Percentiles rank a stretch among this genome's conserved stretches.
phyloP scores from a whole-genome alignment of 2,797 vertebrate species.

The Mormyrops attenuatus region DNA sequence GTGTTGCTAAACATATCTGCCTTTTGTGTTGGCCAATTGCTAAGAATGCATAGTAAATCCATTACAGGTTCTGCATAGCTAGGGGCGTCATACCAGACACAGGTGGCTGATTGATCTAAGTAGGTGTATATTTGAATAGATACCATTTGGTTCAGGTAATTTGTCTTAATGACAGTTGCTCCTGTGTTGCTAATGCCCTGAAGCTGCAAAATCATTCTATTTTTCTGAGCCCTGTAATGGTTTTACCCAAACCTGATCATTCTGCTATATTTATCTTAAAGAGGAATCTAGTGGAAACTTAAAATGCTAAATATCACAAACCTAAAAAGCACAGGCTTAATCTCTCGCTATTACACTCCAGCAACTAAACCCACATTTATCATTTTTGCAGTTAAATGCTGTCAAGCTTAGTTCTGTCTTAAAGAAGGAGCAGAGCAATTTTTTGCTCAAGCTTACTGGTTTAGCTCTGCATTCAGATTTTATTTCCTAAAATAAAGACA shows the following conservation, averaged over 20 bases:
- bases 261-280: background rate
- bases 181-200: conserved; percentile 29
- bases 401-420: background rate
- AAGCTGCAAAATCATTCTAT: conserved; percentile 33
- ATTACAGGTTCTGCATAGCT: conserved; percentile 3
- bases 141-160: conserved; percentile 20
- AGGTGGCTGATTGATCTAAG: conserved; percentile 19
- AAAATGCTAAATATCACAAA: background rate
- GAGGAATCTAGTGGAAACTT: background rate
- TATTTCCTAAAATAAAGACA: background rate
- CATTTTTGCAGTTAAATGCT: background rate
- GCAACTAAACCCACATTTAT: background rate
- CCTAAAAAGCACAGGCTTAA: background rate
- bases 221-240: conserved; percentile 8
- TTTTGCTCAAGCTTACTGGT: background rate
- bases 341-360: background rate
- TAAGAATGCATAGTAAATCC: background rate
- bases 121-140: conserved; percentile 23
- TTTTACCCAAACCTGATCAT: conserved; percentile 16
- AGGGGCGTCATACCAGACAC: background rate
- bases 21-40: background rate
- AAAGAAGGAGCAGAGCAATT: background rate
- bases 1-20: background rate
- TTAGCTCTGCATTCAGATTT: background rate
- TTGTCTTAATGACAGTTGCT: conserved; percentile 30